These are phyloP conservation scores for Crocidura indochinensis DNA, from an alignment of 2,797 vertebrate genomes.

Conservation along the genomic window DNA sequence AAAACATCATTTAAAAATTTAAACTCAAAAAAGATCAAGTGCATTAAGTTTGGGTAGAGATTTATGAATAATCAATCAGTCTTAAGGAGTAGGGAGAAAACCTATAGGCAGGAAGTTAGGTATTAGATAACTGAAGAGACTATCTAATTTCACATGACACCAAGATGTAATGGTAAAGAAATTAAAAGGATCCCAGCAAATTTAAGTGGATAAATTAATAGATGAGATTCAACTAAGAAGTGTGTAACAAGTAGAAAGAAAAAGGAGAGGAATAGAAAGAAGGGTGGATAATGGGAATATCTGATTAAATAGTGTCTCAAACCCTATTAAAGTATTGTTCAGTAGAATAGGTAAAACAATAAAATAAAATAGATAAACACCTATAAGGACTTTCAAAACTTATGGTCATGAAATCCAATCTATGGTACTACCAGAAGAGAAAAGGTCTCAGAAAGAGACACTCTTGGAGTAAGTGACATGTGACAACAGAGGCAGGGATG, in stretches of 20 bases:
- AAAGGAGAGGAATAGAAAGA: background rate
- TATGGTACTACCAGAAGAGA: background rate
- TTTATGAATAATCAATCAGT: too few species aligned
- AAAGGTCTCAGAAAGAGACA: background rate
- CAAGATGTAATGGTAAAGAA: background rate
- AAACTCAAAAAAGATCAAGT: background rate
- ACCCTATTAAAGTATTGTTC: too few species aligned
- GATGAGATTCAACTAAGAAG: background rate
- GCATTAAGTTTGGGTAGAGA: too few species aligned
- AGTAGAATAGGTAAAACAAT: too few species aligned
- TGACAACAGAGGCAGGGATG: background rate
- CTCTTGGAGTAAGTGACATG: background rate
- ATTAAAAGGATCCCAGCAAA: background rate
- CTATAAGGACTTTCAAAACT: too few species aligned
- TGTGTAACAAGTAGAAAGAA: background rate
- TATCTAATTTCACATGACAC: background rate
- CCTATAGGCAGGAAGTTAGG: background rate
- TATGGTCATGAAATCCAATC: background rate
- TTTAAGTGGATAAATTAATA: background rate
- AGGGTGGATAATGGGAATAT: too few species aligned
- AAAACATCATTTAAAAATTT: background rate
- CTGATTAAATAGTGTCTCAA: background rate
- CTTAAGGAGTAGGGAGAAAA: background rate
- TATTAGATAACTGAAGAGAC: background rate
- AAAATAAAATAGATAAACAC: too few species aligned